A percentile compares a stretch with the other conserved stretches of the same genome.
Evolutionary conservation across 2,888 invertebrate genomes (phyloP).

Genomic region (Tenthredo scrophulariae): DNA sequence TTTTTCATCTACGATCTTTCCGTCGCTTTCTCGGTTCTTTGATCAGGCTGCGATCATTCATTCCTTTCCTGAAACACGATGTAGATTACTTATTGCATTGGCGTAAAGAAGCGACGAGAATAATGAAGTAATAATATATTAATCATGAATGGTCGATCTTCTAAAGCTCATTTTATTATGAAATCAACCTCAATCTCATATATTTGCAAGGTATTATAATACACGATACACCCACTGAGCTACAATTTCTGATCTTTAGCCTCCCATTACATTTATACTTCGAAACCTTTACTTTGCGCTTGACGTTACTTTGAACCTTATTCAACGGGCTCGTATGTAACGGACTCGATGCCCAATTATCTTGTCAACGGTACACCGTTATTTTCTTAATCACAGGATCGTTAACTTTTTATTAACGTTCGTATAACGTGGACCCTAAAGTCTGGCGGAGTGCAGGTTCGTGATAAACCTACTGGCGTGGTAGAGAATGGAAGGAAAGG

Average conservation of each 20-base stretch:
- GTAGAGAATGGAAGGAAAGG: neutral
- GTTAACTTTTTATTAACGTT: slow-evolving; percentile 49
- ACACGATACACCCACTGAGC: neutral
- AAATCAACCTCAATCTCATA: neutral
- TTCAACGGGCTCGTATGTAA: slow-evolving; percentile 2
- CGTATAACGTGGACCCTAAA: slow-evolving; percentile 19
- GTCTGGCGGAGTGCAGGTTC: slow-evolving; percentile 1
- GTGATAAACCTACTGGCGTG: slow-evolving; percentile 1
- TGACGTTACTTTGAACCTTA: neutral
- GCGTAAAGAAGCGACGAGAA: neutral
- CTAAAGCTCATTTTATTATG: neutral
- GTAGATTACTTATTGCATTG: neutral
- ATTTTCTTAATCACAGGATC: slow-evolving; percentile 53
- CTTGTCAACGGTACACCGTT: slow-evolving; percentile 50
- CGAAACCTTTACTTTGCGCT: slow-evolving; percentile 16
- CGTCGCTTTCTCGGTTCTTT: neutral
- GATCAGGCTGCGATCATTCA: neutral
- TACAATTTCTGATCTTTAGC: neutral
- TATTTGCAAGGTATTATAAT: neutral
- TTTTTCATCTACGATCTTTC: neutral
- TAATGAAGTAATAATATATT: neutral
- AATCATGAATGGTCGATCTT: neutral
- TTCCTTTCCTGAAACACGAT: neutral
- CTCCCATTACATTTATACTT: neutral
- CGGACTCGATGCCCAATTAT: slow-evolving; percentile 46